These are phyloP conservation scores for Drosophila willistoni DNA, from an alignment of 1,140 invertebrate species.

Conservation along the genomic window DNA sequence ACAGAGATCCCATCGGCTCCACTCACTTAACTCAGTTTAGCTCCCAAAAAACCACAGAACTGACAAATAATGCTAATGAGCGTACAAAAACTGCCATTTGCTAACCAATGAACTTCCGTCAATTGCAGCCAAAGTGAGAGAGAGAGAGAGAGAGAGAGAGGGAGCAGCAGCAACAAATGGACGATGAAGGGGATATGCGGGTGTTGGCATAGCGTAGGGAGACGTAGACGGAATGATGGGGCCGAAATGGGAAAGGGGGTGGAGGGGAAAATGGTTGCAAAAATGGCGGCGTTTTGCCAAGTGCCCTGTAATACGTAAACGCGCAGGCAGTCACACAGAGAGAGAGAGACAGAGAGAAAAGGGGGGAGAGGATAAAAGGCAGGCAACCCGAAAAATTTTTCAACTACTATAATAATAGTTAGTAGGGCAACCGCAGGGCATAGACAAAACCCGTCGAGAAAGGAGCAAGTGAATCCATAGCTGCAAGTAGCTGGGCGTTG, in stretches of 20 bases:
- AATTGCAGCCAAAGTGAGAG: slow-evolving; percentile 61
- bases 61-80: slow-evolving; percentile 82
- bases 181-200: not conserved
- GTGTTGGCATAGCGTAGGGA: not conserved
- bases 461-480: slow-evolving; percentile 41
- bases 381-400: slow-evolving; percentile 50
- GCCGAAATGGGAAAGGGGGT: not conserved
- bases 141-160: no score
- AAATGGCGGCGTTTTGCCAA: slow-evolving; percentile 75
- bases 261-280: slow-evolving; percentile 57
- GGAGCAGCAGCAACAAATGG: not conserved
- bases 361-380: slow-evolving; percentile 8
- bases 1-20: slow-evolving; percentile 46
- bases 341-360: not conserved
- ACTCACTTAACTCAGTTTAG: slow-evolving; percentile 55
- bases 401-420: slow-evolving; percentile 75
- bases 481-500: slow-evolving; percentile 78
- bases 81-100: slow-evolving; percentile 81
- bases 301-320: slow-evolving; percentile 32
- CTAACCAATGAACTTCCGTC: slow-evolving; percentile 81
- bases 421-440: slow-evolving; percentile 76
- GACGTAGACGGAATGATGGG: not conserved
- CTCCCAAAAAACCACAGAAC: slow-evolving; percentile 61
- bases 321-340: not conserved
- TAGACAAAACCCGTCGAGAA: slow-evolving; percentile 34